Evolutionary conservation across 2,113 vertebrate genomes (phyloP), one percentile per base, ranked within the genome.

Genomic region (Calcarius ornatus): DNA sequence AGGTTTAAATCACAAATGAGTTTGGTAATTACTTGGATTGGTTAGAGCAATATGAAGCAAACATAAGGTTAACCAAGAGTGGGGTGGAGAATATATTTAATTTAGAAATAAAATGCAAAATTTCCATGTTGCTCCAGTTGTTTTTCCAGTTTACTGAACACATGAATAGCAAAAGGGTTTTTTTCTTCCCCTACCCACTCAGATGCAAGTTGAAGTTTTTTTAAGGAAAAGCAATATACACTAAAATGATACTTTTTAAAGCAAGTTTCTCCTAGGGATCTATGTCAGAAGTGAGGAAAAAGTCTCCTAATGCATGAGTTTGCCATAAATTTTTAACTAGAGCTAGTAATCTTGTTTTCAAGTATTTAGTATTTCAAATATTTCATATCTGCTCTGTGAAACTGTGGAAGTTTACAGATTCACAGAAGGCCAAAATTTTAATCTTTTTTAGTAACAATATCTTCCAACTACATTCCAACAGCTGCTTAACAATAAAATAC

Each of bases 1-100:
- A 82, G 15, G 53, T 81, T 94, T 82, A 92, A 94, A 91, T 66
- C 70, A 87, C 40, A 93, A 85, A 51, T 47, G 18, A 94, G 28
- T 92, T 88, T 60, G 45, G 27, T 92, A 93, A 96, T 96, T 94
- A 87, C 77, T 78, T 85, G 86, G 73, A 93, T 40, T 72, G 60
- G 40, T 77, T 68, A 81, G 59, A 71, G 54, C 50, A 60, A 69
- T 4, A 15, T 31, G 63, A 88, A 77, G 28, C 30, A 96, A 97
- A 97, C 3, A n/a, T 47, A 47, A 87, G 31, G 51, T 88, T 85
- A 92, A 88, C 65, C 22, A 28, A 83, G 30, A 85, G 37, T 25
- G 33, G 22, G 73, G 51, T 12, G 10, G 23, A 94, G 25, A 51
- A 56, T 59, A 81, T 19, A 9, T 69, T 92, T 86, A 48, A 42